Evolutionary conservation across 2,888 invertebrate species (phyloP).

Genomic region (Beris chalybata): DNA sequence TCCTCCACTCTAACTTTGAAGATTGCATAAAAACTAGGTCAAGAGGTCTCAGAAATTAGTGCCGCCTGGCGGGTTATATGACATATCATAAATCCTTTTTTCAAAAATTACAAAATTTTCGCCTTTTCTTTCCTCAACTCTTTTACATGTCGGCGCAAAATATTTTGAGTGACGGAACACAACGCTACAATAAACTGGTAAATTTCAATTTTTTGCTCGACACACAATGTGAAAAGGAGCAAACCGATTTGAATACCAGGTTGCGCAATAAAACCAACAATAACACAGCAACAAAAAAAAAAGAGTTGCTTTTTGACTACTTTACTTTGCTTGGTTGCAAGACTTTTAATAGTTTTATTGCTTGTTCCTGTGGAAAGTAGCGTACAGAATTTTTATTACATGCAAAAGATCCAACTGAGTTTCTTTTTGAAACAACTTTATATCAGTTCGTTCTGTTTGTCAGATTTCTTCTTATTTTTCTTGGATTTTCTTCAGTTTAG

Average conservation of each 20-base stretch:
- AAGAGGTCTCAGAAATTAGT: slow-evolving; percentile 14
- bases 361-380: slow-evolving; percentile 26
- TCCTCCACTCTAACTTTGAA: too few species aligned
- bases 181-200: slow-evolving; percentile 28
- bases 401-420: slow-evolving; percentile 15
- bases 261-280: too few species aligned
- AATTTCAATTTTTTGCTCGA: slow-evolving; percentile 22
- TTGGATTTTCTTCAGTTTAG: too few species aligned
- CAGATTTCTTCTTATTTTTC: too few species aligned
- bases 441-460: too few species aligned
- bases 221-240: too few species aligned
- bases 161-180: slow-evolving; percentile 16
- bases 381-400: slow-evolving; percentile 28
- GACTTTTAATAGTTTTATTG: slow-evolving; percentile 27
- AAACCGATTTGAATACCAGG: too few species aligned
- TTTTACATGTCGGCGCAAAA: slow-evolving; percentile 1
- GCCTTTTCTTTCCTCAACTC: too few species aligned
- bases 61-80: neutral
- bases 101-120: too few species aligned
- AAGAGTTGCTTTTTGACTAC: too few species aligned
- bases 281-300: too few species aligned
- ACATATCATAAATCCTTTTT: too few species aligned
- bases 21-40: slow-evolving; percentile 36
- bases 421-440: slow-evolving; percentile 3
- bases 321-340: neutral